Evolutionary conservation across 2,113 vertebrate species (phyloP), one percentile per base, ranked within the genome.

Genomic region (Thinocorus orbignyianus): DNA sequence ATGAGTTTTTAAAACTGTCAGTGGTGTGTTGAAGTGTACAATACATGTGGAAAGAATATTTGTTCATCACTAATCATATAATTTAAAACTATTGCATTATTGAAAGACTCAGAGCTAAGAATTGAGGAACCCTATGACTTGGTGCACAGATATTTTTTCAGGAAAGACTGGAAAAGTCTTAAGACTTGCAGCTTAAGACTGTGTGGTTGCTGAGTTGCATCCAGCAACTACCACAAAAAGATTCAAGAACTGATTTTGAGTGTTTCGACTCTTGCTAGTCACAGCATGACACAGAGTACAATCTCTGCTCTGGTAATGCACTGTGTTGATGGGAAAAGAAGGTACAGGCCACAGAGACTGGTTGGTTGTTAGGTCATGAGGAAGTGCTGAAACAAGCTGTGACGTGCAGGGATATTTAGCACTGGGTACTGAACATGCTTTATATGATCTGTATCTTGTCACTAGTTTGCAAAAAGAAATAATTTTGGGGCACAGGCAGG

Each of bases 1-100:
- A 4, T 68, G 93, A 73, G 62, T 94, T 97, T 95, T 94, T 71
- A 77, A 84, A 92, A 81, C 80, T 81, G 74, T 82, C 81, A 92
- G 72, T 76, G 8, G 10, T 30, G 14, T 90, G 80, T 81, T 68
- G 72, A 92, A 78, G 73, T 93, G 71, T 46, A 65, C 39, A 88
- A 89, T 51, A 64, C 42, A 65, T 0, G 11, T 78, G 73, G 71
- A 94, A 91, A 73, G 81, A 86, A 49, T 92, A 92, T 94, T 93
- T 95, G 42, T 88, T 97, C 85, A 68, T 88, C 64, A 37, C 79
- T 41, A 88, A 49, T 84, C 28, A 76, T 44, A 93, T 88, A 57
- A 93, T 12, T 94, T 89, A 52, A 86, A 93, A 65, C 23, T 73
- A 30, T 35, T 83, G 55, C 42, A 41, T 48, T 48, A 74, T 10